Evolutionary conservation across 2,888 invertebrate species (phyloP).

Genomic region (Scaptomyza caliginosa): DNA sequence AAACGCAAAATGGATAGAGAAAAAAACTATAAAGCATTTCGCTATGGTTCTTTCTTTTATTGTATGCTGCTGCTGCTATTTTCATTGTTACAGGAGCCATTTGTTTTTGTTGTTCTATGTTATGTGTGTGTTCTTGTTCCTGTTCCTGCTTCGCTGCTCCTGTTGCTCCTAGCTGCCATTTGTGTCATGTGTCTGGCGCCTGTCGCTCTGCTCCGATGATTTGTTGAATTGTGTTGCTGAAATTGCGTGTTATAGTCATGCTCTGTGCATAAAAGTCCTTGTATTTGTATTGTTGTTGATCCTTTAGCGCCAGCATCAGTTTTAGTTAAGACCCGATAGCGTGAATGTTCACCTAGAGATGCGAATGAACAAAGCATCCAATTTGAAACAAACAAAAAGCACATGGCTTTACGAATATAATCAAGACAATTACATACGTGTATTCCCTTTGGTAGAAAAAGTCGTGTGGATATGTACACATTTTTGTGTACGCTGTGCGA

Average conservation of each 20-base stretch:
- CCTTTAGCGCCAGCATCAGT: slow-evolving; percentile 27
- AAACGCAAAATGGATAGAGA: slow-evolving; percentile 53
- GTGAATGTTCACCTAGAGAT: slow-evolving; percentile 39
- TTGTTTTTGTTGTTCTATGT: slow-evolving; percentile 53
- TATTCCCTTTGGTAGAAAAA: not conserved
- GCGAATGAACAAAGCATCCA: not conserved
- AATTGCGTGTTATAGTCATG: slow-evolving; percentile 40
- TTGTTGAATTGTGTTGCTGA: slow-evolving; percentile 39
- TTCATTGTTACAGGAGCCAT: slow-evolving; percentile 52
- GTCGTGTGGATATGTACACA: not conserved
- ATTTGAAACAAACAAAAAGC: not conserved
- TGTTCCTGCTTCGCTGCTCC: slow-evolving; percentile 36
- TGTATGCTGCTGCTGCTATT: slow-evolving; percentile 1
- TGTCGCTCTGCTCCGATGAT: slow-evolving; percentile 51
- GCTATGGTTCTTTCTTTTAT: slow-evolving; percentile 37
- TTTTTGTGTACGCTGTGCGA: not conserved
- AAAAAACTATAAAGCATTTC: slow-evolving; percentile 74
- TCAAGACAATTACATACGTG: not conserved
- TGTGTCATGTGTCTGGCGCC: slow-evolving; percentile 58
- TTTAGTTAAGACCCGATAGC: slow-evolving; percentile 48
- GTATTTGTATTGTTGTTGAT: slow-evolving; percentile 20
- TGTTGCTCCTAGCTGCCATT: slow-evolving; percentile 54
- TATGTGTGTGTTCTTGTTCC: slow-evolving; percentile 23
- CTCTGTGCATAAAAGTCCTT: slow-evolving; percentile 17
- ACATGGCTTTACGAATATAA: not conserved